Evolutionary conservation across 2,888 invertebrate species (phyloP), one percentile per base, ranked within the genome.

Genomic region (Bellardia pandia): DNA sequence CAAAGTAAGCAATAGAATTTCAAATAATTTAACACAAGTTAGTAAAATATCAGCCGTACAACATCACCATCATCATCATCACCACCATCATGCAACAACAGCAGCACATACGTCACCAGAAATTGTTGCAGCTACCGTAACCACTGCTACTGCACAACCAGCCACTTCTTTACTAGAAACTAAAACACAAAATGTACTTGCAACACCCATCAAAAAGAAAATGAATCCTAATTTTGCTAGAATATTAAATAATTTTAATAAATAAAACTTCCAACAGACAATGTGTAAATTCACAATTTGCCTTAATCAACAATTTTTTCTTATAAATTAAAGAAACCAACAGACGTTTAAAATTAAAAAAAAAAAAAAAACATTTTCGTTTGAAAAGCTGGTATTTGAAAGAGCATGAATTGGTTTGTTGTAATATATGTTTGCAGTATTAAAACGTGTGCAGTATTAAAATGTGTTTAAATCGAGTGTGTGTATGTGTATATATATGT

Each of bases 1-100:
- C 51, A 96, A 96, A 94, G 96, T 96, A 94, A 93, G 92, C 90
- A 89, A 80, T 64, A 0, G n/a, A 64, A 7, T 56, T 72, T 66
- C 84, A 14, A 56, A 75, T 45, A 76, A 11, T 58, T 14, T 75
- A 75, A 51, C 78, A 72, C 58, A 62, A 48, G 7, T 42, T 56
- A 79, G 51, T 51, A 62, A 78, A 58, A 14, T 66, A 84, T 74
- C 76, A 11, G 74, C 66, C 9, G 40, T 51, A 58, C 69, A 86
- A 66, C 71, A 83, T n/a, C 71, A 76, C 23, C 62, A 76, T 37
- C 78, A 79, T 79, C 75, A 80, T 58, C 16, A 74, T 42, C 40
- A 62, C 13, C 68, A 69, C 14, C 76, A 80, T 16, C 42, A 72
- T 62, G 40, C 33, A 45, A 58, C 37, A 69, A 23, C 37, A 62